Conservation (phyloP, 1,140 invertebrate species). For the Whitmania pigra region DNA sequence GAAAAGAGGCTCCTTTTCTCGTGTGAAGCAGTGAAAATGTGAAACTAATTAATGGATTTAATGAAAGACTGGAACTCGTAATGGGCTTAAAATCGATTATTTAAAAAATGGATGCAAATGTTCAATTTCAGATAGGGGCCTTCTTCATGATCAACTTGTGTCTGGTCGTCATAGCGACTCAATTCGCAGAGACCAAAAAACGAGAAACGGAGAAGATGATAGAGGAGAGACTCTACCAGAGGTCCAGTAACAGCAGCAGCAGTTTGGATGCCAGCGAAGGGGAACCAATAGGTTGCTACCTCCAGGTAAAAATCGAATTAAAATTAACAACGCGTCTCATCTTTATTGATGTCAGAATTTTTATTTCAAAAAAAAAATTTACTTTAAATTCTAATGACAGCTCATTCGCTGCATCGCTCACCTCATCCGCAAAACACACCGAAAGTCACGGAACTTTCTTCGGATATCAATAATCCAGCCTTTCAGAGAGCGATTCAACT, state of each 20-base stretch:
- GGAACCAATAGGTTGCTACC: conserved; percentile 41
- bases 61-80: too few relatives aligned
- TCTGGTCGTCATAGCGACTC: conserved; percentile 98
- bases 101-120: conserved; percentile 5
- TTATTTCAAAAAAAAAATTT: too few relatives aligned
- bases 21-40: too few relatives aligned
- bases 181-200: conserved; percentile 99
- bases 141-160: conserved; percentile 99
- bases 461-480: conserved; percentile 26
- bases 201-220: conserved; percentile 97
- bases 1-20: too few relatives aligned
- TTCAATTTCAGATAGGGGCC: conserved; percentile 78
- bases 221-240: conserved; percentile 63
- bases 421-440: conserved; percentile 67
- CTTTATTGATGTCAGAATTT: too few relatives aligned
- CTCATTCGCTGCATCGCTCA: conserved; percentile 73
- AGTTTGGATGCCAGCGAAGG: conserved; percentile 59
- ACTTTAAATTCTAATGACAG: conserved; percentile 43
- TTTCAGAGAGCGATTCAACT: conserved; percentile 42
- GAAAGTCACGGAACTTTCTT: conserved; percentile 35
- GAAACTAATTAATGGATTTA: too few relatives aligned
- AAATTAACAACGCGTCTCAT: too few relatives aligned
- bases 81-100: too few relatives aligned
- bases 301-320: conserved; percentile 52
- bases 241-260: conserved; percentile 68